phyloP scores from a whole-genome alignment of 2,888 invertebrate genomes.

The Tenthredo scrophulariae region DNA sequence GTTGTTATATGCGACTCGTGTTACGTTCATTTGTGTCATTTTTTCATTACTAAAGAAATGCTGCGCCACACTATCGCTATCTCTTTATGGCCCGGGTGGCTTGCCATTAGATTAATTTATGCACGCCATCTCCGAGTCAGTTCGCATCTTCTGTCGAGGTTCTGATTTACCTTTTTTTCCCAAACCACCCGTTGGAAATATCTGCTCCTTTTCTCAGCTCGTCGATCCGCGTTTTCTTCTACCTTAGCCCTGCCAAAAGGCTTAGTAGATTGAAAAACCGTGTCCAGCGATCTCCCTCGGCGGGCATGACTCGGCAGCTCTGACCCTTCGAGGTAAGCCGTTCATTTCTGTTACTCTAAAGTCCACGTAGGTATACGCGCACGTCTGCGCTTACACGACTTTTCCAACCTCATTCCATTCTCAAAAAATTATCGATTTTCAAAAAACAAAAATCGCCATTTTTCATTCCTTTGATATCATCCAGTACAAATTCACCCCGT shows the following conservation, averaged over 20 bases:
- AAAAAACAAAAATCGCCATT: not conserved
- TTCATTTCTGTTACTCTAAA: constrained; percentile 40
- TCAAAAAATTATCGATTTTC: not conserved
- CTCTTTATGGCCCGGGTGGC: not conserved
- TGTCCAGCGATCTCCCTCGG: constrained; percentile 37
- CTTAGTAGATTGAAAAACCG: constrained; percentile 44
- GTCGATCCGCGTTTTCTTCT: constrained; percentile 19
- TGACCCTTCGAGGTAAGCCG: constrained; percentile 42
- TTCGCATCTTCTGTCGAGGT: not conserved
- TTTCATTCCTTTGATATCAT: not conserved
- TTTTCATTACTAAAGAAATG: not conserved
- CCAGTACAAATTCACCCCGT: not conserved
- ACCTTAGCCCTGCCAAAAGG: constrained; percentile 6
- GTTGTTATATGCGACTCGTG: constrained; percentile 16
- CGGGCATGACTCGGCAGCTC: constrained; percentile 44
- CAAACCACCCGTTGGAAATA: not conserved
- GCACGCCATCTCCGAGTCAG: not conserved
- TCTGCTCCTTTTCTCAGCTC: constrained; percentile 28
- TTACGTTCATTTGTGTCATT: constrained; percentile 41
- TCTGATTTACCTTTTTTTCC: not conserved
- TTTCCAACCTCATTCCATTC: not conserved
- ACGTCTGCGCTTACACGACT: not conserved
- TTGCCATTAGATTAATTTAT: constrained; percentile 23
- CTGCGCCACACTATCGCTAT: constrained; percentile 18
- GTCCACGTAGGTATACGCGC: not conserved